Conservation (phyloP, 2,113 vertebrate genomes). For the Telmatochromis bifrenatus region DNA sequence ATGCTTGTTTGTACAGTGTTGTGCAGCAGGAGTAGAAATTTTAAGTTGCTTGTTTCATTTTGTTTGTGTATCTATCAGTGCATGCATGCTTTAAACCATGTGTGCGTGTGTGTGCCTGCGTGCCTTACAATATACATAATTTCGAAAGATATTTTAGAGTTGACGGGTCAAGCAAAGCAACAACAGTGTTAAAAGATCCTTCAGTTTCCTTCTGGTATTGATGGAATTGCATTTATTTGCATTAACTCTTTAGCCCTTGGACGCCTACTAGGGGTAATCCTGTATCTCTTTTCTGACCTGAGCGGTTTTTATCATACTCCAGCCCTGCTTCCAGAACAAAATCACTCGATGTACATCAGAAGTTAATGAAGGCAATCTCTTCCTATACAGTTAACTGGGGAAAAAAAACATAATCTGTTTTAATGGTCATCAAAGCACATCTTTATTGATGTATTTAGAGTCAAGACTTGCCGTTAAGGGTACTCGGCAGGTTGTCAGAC, state of each 20-base stretch:
- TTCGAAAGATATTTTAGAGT: neutral
- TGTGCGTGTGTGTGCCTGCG: neutral
- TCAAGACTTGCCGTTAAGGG: neutral
- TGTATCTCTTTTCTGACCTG: neutral
- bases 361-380: neutral
- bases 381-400: neutral
- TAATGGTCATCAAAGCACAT: neutral
- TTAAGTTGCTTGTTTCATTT: neutral
- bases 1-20: neutral
- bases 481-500: neutral
- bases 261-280: neutral
- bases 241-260: neutral
- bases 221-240: neutral
- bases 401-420: neutral
- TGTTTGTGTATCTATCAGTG: neutral
- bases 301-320: neutral
- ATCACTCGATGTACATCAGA: neutral
- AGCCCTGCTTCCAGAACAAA: neutral
- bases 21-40: neutral
- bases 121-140: neutral
- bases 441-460: neutral
- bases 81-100: neutral
- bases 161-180: neutral
- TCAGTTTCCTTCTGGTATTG: neutral
- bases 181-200: neutral